phyloP scores from a whole-genome alignment of 2,888 invertebrate genomes.

The Sesia bembeciformis region DNA sequence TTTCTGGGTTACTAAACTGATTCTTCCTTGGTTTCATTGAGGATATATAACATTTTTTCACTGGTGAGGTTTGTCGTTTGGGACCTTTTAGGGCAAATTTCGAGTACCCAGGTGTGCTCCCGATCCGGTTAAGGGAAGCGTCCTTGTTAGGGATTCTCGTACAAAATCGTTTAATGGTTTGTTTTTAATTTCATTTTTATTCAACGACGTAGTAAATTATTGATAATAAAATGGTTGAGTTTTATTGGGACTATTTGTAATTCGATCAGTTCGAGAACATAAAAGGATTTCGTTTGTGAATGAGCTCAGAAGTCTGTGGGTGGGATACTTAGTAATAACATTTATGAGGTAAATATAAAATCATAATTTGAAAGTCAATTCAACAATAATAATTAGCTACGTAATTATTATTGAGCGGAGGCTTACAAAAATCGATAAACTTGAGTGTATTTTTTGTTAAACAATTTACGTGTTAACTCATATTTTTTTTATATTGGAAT shows the following conservation, averaged over 20 bases:
- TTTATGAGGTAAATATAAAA: no score
- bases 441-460: no score
- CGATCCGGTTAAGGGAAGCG: conserved; percentile 73
- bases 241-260: conserved; percentile 52
- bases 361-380: no score
- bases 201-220: conserved; percentile 58
- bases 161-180: conserved; percentile 73
- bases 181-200: conserved; percentile 72
- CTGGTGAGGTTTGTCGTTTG: conserved; percentile 46
- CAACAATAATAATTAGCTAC: no score
- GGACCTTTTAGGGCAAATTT: conserved; percentile 69
- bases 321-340: no score
- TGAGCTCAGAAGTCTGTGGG: background rate
- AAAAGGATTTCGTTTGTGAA: conserved; percentile 18
- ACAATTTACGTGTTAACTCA: no score
- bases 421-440: no score
- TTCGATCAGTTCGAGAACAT: conserved; percentile 29
- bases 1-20: conserved; percentile 9
- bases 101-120: conserved; percentile 74
- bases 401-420: no score
- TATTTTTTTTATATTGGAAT: no score
- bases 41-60: conserved; percentile 26
- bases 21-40: conserved; percentile 11
- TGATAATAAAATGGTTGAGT: conserved; percentile 46
- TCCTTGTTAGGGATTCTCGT: conserved; percentile 71